Percentiles rank a stretch among this genome's conserved stretches.
phyloP scores from a whole-genome alignment of 2,797 vertebrate genomes.

The Onychomys arenicola region DNA sequence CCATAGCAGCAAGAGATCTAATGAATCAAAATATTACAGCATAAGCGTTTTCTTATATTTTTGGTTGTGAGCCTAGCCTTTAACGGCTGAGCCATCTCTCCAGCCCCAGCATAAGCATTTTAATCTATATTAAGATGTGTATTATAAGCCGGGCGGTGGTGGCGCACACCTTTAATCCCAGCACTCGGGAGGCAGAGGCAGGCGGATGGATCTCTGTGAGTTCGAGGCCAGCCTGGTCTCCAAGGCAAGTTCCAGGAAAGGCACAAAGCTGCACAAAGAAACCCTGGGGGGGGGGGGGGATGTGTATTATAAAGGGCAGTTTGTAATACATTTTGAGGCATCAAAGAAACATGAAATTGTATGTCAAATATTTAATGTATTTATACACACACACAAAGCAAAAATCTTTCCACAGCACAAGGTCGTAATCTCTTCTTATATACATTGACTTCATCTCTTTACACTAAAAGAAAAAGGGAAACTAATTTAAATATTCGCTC shows the following conservation, averaged over 20 bases:
- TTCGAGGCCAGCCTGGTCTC: too few species aligned
- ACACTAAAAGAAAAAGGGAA: background rate
- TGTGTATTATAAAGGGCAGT: slow-evolving; percentile 23
- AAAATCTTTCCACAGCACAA: slow-evolving; percentile 16
- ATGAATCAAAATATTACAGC: slow-evolving; percentile 6
- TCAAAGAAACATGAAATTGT: background rate
- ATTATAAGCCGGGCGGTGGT: too few species aligned
- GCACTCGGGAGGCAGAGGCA: too few species aligned
- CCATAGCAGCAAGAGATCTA: slow-evolving; percentile 15
- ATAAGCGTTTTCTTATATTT: slow-evolving; percentile 53
- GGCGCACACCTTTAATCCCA: too few species aligned
- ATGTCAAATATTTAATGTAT: background rate
- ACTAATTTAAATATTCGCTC: background rate
- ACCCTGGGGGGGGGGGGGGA: too few species aligned
- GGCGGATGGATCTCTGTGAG: too few species aligned
- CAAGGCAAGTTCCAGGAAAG: too few species aligned
- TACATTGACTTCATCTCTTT: slow-evolving; percentile 17
- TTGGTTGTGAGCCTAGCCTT: too few species aligned
- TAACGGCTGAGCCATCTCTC: too few species aligned
- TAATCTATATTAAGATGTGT: slow-evolving; percentile 35
- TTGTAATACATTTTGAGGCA: slow-evolving; percentile 23
- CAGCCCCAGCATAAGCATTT: slow-evolving; percentile 19
- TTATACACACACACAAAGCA: background rate
- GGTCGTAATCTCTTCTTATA: background rate
- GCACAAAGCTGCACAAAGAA: too few species aligned